phyloP scores from a whole-genome alignment of 2,113 vertebrate genomes.

The Larimichthys polyactis region DNA sequence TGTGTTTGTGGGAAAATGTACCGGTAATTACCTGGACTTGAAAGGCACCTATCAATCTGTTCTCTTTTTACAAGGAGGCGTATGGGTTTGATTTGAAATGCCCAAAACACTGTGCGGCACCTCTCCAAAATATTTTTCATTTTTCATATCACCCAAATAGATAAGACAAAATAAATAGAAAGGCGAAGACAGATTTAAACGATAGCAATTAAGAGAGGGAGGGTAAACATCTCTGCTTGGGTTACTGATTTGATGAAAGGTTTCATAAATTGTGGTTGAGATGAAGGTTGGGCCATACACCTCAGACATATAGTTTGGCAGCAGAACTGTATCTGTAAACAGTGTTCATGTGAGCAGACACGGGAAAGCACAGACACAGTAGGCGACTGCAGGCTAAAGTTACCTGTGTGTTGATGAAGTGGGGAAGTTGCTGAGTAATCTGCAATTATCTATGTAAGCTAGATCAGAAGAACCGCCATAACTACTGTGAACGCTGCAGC shows the following conservation, averaged over 20 bases:
- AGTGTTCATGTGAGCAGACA: background rate
- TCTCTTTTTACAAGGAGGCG: constrained; percentile 36
- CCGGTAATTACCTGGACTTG: constrained; percentile 58
- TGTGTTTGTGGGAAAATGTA: constrained; percentile 52
- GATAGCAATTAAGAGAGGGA: background rate
- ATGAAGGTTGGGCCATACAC: background rate
- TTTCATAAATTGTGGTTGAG: background rate
- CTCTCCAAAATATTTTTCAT: constrained; percentile 13
- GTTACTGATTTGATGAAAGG: constrained; percentile 1
- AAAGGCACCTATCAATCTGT: constrained; percentile 63
- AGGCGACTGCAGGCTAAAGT: background rate
- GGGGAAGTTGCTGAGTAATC: background rate
- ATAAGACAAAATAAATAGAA: background rate
- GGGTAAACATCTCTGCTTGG: background rate
- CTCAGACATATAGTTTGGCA: background rate
- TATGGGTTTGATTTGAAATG: constrained; percentile 44
- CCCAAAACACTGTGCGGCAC: constrained; percentile 25
- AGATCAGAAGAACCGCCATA: background rate
- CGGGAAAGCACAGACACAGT: background rate
- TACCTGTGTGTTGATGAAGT: background rate
- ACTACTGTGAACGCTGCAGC: background rate
- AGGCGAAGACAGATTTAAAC: background rate
- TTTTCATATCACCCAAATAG: constrained; percentile 19
- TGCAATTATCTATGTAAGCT: background rate
- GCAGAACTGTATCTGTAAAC: background rate